A percentile compares a stretch with the other conserved stretches of the same genome.
phyloP scores from a whole-genome alignment of 2,113 vertebrate genomes.

The Podiceps cristatus region DNA sequence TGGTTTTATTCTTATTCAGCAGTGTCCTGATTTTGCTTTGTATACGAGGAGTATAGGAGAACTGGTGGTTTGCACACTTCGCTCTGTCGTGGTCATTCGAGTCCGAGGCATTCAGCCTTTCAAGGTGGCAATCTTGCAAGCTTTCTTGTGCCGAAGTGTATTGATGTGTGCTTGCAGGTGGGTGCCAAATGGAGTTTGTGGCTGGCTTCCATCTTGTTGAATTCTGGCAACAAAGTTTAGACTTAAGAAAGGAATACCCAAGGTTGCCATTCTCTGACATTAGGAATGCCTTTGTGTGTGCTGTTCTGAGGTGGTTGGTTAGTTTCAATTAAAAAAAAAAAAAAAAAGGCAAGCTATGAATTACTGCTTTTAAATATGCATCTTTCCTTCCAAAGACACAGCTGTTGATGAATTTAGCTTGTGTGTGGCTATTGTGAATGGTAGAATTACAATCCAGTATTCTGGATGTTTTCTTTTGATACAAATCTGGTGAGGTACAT shows the following conservation, averaged over 20 bases:
- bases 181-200: neutral
- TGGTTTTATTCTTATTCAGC: neutral
- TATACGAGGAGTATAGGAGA: neutral
- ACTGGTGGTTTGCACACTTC: neutral
- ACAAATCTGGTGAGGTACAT: constrained; percentile 36
- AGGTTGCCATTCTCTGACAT: rapidly evolving
- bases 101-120: neutral
- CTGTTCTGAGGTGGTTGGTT: neutral
- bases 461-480: constrained; percentile 58
- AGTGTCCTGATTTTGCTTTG: neutral
- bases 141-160: rapidly evolving
- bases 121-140: neutral
- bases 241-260: neutral
- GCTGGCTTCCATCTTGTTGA: neutral
- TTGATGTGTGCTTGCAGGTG: neutral
- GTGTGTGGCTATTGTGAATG: constrained; percentile 51
- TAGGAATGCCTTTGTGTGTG: neutral
- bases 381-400: neutral
- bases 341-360: neutral
- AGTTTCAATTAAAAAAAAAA: neutral
- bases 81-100: neutral
- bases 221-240: neutral
- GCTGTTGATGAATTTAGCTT: constrained; percentile 37
- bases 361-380: constrained; percentile 48
- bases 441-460: constrained; percentile 37